Percentiles rank a stretch among this genome's conserved stretches.
phyloP scores from a whole-genome alignment of 2,113 vertebrate genomes.

The Bungarus multicinctus region DNA sequence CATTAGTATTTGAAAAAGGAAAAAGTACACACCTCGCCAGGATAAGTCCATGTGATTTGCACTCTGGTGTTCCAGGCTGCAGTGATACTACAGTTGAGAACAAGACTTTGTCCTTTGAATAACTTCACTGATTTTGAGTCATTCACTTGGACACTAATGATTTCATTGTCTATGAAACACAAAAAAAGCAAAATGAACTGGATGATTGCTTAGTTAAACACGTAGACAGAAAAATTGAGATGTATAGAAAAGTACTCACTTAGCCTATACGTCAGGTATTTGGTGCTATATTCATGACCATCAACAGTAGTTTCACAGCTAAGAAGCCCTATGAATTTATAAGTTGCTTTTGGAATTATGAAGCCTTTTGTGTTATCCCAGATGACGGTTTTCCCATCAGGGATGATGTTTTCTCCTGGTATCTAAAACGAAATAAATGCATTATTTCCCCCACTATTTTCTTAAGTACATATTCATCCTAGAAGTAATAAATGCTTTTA shows the following conservation, averaged over 20 bases:
- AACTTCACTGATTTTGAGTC: conserved; percentile 71
- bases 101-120: conserved; percentile 76
- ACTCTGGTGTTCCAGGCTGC: conserved; percentile 89
- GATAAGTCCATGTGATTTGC: conserved; percentile 87
- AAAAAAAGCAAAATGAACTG: conserved; percentile 7
- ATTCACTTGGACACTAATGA: conserved; percentile 81
- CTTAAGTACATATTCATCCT: conserved; percentile 9
- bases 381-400: conserved; percentile 81
- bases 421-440: conserved; percentile 67
- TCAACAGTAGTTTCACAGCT: conserved; percentile 75
- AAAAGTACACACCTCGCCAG: conserved; percentile 79
- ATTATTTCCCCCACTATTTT: background rate
- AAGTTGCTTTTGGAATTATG: conserved; percentile 80
- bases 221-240: accelerated
- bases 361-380: conserved; percentile 91
- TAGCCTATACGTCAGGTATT: conserved; percentile 79
- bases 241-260: conserved; percentile 66
- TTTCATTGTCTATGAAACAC: conserved; percentile 76
- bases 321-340: conserved; percentile 82
- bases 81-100: conserved; percentile 85
- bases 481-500: background rate
- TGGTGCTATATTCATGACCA: conserved; percentile 68
- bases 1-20: background rate
- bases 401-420: conserved; percentile 63
- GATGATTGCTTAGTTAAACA: background rate